Evolutionary conservation across 2,797 vertebrate species (phyloP), one percentile per base, ranked within the genome.

Genomic region (Enoplosus armatus): DNA sequence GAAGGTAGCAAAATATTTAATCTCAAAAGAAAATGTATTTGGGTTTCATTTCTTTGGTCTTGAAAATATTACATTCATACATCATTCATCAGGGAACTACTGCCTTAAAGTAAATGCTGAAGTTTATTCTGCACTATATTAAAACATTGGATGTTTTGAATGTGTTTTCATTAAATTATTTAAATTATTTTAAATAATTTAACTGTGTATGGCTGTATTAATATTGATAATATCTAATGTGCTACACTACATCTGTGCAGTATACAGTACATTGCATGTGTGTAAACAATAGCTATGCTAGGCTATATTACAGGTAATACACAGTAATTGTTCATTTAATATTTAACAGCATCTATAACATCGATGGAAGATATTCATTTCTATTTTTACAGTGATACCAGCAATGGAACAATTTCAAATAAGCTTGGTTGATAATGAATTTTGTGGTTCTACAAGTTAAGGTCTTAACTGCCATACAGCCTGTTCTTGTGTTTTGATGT

Each of bases 71-170:
- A n/a, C n/a, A n/a, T n/a, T n/a, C n/a, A n/a, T n/a, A n/a, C n/a
- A n/a, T n/a, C n/a, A n/a, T 50, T 72, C 33, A 61, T 80, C 43
- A 80, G 75, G 61, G 58, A 79, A 63, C 5, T 6, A 39, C 24
- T 72, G 83, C 84, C 85, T 88, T 84, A 80, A 70, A 22, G 2
- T 54, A 33, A 86, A 54, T 37, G 12, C 3, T 4, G 6, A 26
- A 0, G 4, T 22, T 55, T 27, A 31, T 29, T 74, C 2, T 45
- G 4, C 18, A 24, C 11, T 16, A 6, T 0, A 70, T 43, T 43
- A 2, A 62, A 26, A 55, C 22, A 16, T 26, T 64, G 6, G 1
- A n/a, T 63, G 8, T 45, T 12, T 59, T 35, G 6, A 7, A 50
- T 1, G 20, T 24, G 4, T 48, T 58, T 45, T 47, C 3, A 37